Evolutionary conservation across 2,888 invertebrate genomes (phyloP).

Genomic region (Brachylomia viminalis): DNA sequence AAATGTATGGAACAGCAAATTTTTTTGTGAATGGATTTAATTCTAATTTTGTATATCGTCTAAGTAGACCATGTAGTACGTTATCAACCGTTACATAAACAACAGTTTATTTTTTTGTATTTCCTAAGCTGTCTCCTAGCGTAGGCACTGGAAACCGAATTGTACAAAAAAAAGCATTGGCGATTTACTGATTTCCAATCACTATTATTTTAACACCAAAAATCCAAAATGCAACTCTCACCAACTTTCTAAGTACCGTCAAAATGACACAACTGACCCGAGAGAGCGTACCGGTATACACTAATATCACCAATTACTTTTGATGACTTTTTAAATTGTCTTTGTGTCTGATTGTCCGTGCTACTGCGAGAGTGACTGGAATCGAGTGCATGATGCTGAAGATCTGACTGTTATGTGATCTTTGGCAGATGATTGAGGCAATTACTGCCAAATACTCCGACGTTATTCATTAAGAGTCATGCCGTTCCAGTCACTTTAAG

Average conservation of each 20-base stretch:
- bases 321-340: slow-evolving; percentile 43
- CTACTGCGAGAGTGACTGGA: slow-evolving; percentile 15
- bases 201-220: slow-evolving; percentile 2
- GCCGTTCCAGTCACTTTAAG: neutral
- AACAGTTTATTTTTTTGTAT: no score
- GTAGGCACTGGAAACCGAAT: no score
- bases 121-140: no score
- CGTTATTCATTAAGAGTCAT: no score
- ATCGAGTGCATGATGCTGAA: neutral
- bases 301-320: slow-evolving; percentile 36
- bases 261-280: slow-evolving; percentile 21
- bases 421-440: neutral
- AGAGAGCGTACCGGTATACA: slow-evolving; percentile 35
- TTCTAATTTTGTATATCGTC: no score
- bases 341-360: neutral
- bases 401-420: neutral
- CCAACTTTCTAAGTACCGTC: slow-evolving; percentile 41
- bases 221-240: neutral
- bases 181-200: slow-evolving; percentile 10
- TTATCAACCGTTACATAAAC: no score
- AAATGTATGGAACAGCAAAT: no score
- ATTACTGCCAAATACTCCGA: neutral
- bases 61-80: no score
- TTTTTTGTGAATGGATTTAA: no score
- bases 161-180: no score